Evolutionary conservation across 2,888 invertebrate genomes (phyloP).

Genomic region (Dasypolia templi): DNA sequence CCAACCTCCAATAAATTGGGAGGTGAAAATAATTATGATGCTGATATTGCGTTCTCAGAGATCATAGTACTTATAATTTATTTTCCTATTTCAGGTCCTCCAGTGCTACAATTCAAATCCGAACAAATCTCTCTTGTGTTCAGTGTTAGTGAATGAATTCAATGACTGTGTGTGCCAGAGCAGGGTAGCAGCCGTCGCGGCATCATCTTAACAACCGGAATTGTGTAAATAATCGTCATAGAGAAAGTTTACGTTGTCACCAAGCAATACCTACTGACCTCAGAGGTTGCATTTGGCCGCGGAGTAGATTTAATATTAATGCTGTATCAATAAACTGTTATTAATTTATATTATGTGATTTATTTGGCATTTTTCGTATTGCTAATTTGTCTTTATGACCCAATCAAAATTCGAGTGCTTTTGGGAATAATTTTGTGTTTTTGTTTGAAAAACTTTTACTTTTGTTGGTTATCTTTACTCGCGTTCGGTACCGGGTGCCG

Average conservation of each 20-base stretch:
- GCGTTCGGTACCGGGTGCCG: neutral
- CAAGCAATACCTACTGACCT: slow-evolving; percentile 70
- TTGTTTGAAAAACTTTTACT: neutral
- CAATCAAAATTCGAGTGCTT: neutral
- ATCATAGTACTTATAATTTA: neutral
- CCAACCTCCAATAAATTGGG: neutral
- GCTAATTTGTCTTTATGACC: neutral
- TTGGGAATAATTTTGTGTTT: neutral
- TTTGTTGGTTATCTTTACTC: neutral
- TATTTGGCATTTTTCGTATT: slow-evolving; percentile 27
- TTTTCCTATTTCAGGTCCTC: slow-evolving; percentile 80
- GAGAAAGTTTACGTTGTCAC: slow-evolving; percentile 64
- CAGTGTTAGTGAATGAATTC: slow-evolving; percentile 88
- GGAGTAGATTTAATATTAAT: slow-evolving; percentile 86
- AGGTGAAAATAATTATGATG: neutral
- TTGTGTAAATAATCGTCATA: slow-evolving; percentile 72
- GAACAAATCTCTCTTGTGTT: slow-evolving; percentile 85
- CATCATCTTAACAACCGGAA: slow-evolving; percentile 77
- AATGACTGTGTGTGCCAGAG: slow-evolving; percentile 89
- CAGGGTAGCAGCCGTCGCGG: slow-evolving; percentile 84
- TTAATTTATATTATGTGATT: slow-evolving; percentile 79
- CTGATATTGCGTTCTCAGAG: neutral
- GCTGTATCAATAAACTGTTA: slow-evolving; percentile 88
- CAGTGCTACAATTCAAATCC: slow-evolving; percentile 87
- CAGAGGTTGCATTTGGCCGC: slow-evolving; percentile 48